Base-by-base conservation (phyloP, 2,113 vertebrate species). In the Mystacornis crossleyi region DNA sequence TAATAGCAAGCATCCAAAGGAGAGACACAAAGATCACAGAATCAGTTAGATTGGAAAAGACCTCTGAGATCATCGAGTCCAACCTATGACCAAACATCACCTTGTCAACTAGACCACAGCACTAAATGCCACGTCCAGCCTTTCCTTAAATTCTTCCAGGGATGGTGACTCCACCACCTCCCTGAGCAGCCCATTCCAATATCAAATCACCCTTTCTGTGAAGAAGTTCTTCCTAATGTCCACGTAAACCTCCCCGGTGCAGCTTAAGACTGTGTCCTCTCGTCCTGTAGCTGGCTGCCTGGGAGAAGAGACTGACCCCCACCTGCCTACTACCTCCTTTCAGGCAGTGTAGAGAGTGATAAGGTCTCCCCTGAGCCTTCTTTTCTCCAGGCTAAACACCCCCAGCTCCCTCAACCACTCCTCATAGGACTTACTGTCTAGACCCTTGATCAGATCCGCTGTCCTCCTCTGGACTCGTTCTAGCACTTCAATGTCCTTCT, bases 211-310 rank as follows among this genome's bases (percentile, higher is more conserved):
- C 1, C 9, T 6, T 88, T 33, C 31, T 36, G 31, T 57, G 36
- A 72, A 65, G 26, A 65, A 81, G 57, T 34, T 80, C 8, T 57
- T 65, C 14, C 14, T 43, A 28, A 48, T 4, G 10, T 36, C 50
- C 34, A 43, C 12, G 14, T 72, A 42, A 80, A 50, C 42, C 18
- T 72, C 20, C 31, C 26, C 0, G 0, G 17, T 0, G 0, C 25
- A 72, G 31, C 12, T 72, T 15, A 80, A 72, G 66, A 26, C 20
- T 26, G 2, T 40, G 9, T 42, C 31, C 25, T 48, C 57, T 71
- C 0, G 0, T 50, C 25, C 42, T 15, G 26, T 36, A 2, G 2
- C 42, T 42, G 26, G 4, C 0, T 48, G 11, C 29, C 34, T 33
- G 31, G 34, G 12, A 72, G 36, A 65, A 72, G 42, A 23, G 26